Evolutionary conservation across 1,140 invertebrate genomes (phyloP), one percentile per base, ranked within the genome.

Genomic region (Andrena cerasifolii): DNA sequence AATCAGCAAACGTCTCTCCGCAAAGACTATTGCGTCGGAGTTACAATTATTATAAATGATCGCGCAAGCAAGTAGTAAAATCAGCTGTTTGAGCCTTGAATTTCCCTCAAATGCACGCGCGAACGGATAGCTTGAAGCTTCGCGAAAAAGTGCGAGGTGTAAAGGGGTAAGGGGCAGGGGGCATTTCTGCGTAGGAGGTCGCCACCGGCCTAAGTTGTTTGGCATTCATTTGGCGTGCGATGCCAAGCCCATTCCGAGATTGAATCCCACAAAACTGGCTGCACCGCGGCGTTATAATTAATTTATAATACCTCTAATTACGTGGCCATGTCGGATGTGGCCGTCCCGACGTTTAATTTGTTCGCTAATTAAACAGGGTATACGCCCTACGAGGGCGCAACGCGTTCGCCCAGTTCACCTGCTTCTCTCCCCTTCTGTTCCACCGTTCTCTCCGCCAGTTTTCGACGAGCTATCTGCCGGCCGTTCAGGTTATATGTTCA

Each of bases 231-330:
- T 78, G 77, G 68, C 62, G 70, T 33, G 49, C 59, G 36, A 79
- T 53, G 71, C 31, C 58, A 59, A 78, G 66, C 78, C 77, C 85
- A 85, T 89, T 88, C 79, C 83, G 83, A 87, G 87, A 90, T 90
- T 89, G 86, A 88, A 90, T 89, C 76, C 85, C 83, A 62, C 86
- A 86, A 87, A 88, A 89, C 84, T 89, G 78, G 76, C 78, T 75
- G 56, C 49, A 49, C 77, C 77, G 45, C 76, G 71, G 45, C 65
- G 80, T 86, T 87, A 87, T 89, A 90, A 90, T 90, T 90, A 90
- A 89, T 90, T 90, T 88, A 89, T 90, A 89, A 90, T 89, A 88
- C 89, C 87, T 84, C 86, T 90, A 90, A 89, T 88, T 90, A 86
- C 87, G 76, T 58, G 72, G 66, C 78, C 83, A 81, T 84, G 89